phyloP scores from a whole-genome alignment of 2,888 invertebrate genomes.

The Dyspetes luteomarginatus region DNA sequence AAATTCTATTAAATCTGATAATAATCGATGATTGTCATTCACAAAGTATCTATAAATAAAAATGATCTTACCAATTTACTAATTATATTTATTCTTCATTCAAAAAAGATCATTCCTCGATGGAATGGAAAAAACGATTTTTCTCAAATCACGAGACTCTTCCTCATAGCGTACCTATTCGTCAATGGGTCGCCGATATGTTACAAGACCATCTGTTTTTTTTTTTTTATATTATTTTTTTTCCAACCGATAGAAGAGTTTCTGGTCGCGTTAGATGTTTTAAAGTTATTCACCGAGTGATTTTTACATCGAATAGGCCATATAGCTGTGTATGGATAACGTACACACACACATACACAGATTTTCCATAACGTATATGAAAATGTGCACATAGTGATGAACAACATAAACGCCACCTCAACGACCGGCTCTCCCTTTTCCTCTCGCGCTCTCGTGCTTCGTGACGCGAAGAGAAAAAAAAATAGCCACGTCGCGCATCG shows the following conservation, averaged over 20 bases:
- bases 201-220: slow-evolving; percentile 4
- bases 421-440: slow-evolving; percentile 11
- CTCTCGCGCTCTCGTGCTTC: slow-evolving; percentile 29
- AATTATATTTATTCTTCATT: no score
- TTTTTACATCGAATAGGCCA: slow-evolving; percentile 34
- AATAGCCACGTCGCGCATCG: slow-evolving; percentile 62
- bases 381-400: slow-evolving; percentile 49
- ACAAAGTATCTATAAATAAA: no score
- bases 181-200: background rate
- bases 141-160: background rate
- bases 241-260: slow-evolving; percentile 50
- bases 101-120: no score
- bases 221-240: slow-evolving; percentile 21
- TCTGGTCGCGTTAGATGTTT: slow-evolving; percentile 47
- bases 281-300: slow-evolving; percentile 43
- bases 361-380: slow-evolving; percentile 14
- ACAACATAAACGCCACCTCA: slow-evolving; percentile 42
- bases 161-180: no score
- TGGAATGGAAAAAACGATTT: no score
- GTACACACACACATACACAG: background rate
- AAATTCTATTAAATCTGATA: no score
- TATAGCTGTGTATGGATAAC: slow-evolving; percentile 5
- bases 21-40: no score
- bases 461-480: slow-evolving; percentile 62
- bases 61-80: no score